A percentile compares a stretch with the other conserved stretches of the same genome.
These are phyloP conservation scores for Phoebastria nigripes DNA, from an alignment of 2,797 vertebrate genomes.

Conservation along the genomic window DNA sequence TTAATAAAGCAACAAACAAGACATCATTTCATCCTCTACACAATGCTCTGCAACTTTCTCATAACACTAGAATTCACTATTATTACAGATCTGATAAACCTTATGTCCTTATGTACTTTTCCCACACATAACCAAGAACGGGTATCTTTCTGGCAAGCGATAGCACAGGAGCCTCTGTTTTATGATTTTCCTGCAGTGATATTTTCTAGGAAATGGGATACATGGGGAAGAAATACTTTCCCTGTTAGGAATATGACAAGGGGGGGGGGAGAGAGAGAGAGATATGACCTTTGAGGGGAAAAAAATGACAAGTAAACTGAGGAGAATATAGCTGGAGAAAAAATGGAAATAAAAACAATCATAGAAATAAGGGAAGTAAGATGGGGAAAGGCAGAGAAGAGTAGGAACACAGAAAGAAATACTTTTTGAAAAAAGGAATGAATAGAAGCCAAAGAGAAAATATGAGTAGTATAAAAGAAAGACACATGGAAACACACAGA, in stretches of 20 bases:
- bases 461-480: neutral
- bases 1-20: neutral
- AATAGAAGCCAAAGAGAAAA: neutral
- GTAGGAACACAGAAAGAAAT: neutral
- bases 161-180: constrained; percentile 41
- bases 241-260: neutral
- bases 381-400: neutral
- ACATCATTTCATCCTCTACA: neutral
- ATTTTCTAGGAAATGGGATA: constrained; percentile 52
- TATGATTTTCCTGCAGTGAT: neutral
- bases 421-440: neutral
- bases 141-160: neutral
- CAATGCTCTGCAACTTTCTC: neutral
- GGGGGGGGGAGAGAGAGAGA: neutral
- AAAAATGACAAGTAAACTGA: neutral
- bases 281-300: neutral
- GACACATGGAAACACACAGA: neutral
- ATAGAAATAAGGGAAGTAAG: neutral
- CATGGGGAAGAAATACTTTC: constrained; percentile 17
- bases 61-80: neutral
- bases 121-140: neutral
- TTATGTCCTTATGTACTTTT: neutral
- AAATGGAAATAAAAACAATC: neutral
- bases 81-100: neutral
- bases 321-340: neutral